Conservation (phyloP, 2,797 vertebrate species). For the Dromococcyx pavoninus region DNA sequence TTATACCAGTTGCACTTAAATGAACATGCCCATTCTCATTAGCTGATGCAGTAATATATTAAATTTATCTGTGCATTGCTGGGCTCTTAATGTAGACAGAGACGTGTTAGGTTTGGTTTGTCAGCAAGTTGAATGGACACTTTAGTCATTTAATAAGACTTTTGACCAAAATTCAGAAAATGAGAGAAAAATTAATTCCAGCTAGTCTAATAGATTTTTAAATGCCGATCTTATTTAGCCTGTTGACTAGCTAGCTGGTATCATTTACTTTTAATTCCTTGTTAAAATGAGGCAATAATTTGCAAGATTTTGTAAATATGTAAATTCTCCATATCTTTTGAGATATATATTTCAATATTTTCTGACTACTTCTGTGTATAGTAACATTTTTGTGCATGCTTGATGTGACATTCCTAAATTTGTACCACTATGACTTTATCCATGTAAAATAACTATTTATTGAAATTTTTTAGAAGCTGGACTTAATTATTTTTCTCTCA, state of each 20-base stretch:
- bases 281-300: constrained; percentile 97
- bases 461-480: constrained; percentile 78
- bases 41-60: constrained; percentile 88
- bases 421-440: constrained; percentile 88
- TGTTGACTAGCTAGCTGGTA: constrained; percentile 76
- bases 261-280: constrained; percentile 90
- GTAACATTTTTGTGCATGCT: constrained; percentile 89
- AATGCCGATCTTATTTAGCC: constrained; percentile 71
- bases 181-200: constrained; percentile 75
- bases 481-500: constrained; percentile 70
- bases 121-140: constrained; percentile 82
- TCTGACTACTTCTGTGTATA: constrained; percentile 81
- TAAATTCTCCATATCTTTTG: constrained; percentile 82
- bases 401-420: constrained; percentile 82
- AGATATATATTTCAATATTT: constrained; percentile 84
- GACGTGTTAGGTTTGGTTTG: constrained; percentile 77
- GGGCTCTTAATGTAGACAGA: constrained; percentile 79
- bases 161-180: constrained; percentile 84
- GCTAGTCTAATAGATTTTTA: constrained; percentile 75
- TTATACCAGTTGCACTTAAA: constrained; percentile 80
- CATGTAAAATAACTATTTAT: constrained; percentile 89
- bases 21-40: constrained; percentile 79
- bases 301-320: constrained; percentile 89
- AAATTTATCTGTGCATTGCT: constrained; percentile 95
- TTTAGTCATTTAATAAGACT: constrained; percentile 82